These are phyloP conservation scores for Gobius niger DNA, from an alignment of 2,113 vertebrate genomes.

Conservation along the genomic window DNA sequence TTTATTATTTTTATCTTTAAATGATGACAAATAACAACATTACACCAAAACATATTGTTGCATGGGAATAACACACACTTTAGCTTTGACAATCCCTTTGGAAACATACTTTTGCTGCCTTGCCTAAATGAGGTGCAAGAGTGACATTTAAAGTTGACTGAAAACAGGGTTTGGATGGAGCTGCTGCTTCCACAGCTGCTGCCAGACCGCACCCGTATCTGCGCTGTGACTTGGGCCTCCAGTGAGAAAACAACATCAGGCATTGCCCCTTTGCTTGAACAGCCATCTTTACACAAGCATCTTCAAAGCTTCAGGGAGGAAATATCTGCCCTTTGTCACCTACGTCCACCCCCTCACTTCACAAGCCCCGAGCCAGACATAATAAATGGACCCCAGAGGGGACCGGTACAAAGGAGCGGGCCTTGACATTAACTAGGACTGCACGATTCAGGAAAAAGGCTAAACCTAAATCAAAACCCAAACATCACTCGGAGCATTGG, in stretches of 20 bases:
- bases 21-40: too few species aligned
- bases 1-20: too few species aligned
- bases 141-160: slow-evolving; percentile 25
- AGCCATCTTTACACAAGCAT: slow-evolving; percentile 44
- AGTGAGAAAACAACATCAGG: slow-evolving; percentile 3
- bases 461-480: too few species aligned
- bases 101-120: slow-evolving; percentile 17
- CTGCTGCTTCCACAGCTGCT: slow-evolving; percentile 37
- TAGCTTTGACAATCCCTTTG: background rate
- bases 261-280: slow-evolving; percentile 30
- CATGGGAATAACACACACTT: background rate
- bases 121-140: slow-evolving; percentile 26
- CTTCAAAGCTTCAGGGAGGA: slow-evolving; percentile 55
- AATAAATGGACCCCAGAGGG: slow-evolving; percentile 14
- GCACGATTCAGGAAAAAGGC: too few species aligned
- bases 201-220: slow-evolving; percentile 26
- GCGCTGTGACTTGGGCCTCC: slow-evolving; percentile 24
- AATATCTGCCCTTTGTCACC: slow-evolving; percentile 62
- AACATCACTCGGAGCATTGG: too few species aligned
- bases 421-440: too few species aligned
- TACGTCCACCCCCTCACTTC: slow-evolving; percentile 63
- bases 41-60: too few species aligned
- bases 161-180: slow-evolving; percentile 24
- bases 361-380: slow-evolving; percentile 29
- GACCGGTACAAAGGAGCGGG: background rate